Evolutionary conservation across 2,888 invertebrate species (phyloP).

Genomic region (Physocephala rufipes): DNA sequence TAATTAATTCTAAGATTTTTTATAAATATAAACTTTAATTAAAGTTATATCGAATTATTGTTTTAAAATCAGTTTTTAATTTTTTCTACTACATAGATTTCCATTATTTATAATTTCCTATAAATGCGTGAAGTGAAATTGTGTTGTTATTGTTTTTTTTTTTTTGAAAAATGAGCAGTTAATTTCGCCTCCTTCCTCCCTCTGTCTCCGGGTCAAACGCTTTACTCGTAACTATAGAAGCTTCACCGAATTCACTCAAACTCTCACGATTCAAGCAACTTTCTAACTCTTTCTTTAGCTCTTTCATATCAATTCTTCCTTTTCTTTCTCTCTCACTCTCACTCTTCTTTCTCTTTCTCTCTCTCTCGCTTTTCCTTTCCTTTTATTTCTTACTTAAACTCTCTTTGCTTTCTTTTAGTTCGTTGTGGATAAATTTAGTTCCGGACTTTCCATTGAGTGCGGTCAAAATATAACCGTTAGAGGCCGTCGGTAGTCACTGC

Average conservation of each 20-base stretch:
- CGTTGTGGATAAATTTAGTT: conserved; percentile 61
- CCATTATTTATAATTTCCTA: too few relatives aligned
- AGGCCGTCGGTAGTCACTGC: conserved; percentile 64
- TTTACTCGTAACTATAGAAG: too few relatives aligned
- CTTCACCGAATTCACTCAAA: background rate
- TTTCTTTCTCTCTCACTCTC: conserved; percentile 11
- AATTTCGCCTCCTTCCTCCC: background rate
- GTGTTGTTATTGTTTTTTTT: too few relatives aligned
- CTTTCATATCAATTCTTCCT: background rate
- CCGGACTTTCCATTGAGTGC: conserved; percentile 60
- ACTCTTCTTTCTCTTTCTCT: background rate
- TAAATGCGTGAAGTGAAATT: too few relatives aligned
- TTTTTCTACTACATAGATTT: too few relatives aligned
- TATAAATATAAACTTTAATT: conserved; percentile 10
- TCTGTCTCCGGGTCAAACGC: background rate
- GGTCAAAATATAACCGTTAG: conserved; percentile 67
- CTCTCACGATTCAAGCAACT: background rate
- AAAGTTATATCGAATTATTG: background rate
- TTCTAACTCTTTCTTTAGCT: background rate
- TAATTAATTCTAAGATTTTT: conserved; percentile 13
- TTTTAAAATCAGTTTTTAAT: conserved; percentile 5
- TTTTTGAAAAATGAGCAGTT: background rate
- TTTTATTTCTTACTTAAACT: background rate
- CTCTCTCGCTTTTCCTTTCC: background rate
- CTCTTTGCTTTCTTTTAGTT: conserved; percentile 42